Evolutionary conservation across 2,797 vertebrate genomes (phyloP).

Genomic region (Channallabes apus): DNA sequence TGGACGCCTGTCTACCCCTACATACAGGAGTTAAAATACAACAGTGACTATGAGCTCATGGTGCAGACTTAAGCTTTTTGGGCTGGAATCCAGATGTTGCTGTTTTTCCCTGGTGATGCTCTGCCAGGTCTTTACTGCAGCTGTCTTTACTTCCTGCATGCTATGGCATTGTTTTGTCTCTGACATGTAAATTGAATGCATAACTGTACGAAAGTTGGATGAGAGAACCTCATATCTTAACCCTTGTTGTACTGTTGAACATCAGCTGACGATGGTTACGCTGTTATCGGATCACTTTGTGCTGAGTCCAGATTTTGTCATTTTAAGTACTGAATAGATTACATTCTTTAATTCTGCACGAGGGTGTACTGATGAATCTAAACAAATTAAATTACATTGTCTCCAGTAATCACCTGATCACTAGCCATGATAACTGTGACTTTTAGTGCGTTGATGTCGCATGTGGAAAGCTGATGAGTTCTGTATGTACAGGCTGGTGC

Average conservation of each 20-base stretch:
- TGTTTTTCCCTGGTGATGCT: no score
- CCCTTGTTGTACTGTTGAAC: no score
- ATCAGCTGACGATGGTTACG: no score
- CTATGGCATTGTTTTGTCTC: no score
- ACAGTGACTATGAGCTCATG: neutral
- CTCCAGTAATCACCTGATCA: neutral
- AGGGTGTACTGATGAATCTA: neutral
- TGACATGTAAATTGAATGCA: no score
- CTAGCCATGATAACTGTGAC: neutral
- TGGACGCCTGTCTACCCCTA: neutral
- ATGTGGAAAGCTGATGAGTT: neutral
- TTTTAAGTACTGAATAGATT: neutral
- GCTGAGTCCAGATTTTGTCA: neutral
- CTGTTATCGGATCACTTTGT: neutral
- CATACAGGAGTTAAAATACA: neutral
- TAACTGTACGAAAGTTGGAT: no score
- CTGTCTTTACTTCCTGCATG: no score
- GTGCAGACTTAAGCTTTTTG: neutral
- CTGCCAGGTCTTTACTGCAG: no score
- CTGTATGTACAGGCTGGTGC: no score
- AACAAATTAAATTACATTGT: neutral
- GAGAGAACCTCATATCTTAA: no score
- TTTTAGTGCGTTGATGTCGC: neutral
- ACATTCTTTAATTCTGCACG: neutral
- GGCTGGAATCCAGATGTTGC: no score